Conservation (phyloP, 2,113 vertebrate genomes). For the Leucosticte australis region DNA sequence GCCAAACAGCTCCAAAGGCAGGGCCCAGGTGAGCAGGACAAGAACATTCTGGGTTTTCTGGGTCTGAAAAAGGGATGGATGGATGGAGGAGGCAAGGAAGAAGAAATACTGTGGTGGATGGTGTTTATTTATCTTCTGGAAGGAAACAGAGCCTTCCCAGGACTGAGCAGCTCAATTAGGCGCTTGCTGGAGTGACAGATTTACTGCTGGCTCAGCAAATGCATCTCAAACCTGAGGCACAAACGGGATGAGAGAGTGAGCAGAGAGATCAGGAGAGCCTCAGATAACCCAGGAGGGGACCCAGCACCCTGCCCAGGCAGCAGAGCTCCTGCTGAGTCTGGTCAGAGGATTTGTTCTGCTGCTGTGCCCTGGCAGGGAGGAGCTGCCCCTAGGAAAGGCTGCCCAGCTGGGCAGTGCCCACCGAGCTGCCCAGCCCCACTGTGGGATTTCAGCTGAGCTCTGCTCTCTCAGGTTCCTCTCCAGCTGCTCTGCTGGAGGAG, state of each 20-base stretch:
- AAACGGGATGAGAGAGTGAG: not conserved
- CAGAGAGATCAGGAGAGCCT: not conserved
- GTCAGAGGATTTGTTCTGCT: fast-evolving
- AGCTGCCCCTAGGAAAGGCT: fast-evolving
- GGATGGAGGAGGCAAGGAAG: not conserved
- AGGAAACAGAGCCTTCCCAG: not conserved
- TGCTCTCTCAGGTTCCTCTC: not conserved
- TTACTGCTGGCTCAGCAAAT: not conserved
- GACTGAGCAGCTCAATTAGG: not conserved
- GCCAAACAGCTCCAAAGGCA: too few species aligned
- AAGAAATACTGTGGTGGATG: not conserved
- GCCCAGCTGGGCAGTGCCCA: not conserved
- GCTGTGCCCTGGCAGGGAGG: not conserved
- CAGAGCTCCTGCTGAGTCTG: not conserved
- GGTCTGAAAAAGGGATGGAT: not conserved
- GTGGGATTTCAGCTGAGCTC: not conserved
- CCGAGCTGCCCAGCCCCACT: not conserved
- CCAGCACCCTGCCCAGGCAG: not conserved
- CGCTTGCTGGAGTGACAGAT: not conserved
- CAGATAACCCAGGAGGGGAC: not conserved
- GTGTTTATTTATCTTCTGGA: not conserved
- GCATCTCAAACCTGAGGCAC: not conserved
- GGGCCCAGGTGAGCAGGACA: not conserved
- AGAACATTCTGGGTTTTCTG: not conserved
- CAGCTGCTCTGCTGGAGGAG: not conserved